These are phyloP conservation scores for Cataglyphis altisquamis DNA, from an alignment of 2,888 invertebrate species.

Conservation along the genomic window DNA sequence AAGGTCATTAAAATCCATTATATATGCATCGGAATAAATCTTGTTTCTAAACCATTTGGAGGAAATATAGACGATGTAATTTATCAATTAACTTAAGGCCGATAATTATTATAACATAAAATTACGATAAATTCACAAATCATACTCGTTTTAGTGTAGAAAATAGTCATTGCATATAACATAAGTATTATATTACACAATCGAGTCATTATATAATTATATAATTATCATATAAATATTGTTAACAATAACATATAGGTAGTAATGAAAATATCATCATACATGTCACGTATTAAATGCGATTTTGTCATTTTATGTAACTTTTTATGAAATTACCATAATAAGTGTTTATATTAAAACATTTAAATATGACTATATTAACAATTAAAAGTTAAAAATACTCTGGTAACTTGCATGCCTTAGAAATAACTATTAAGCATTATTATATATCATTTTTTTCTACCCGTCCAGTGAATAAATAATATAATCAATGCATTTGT, in stretches of 20 bases:
- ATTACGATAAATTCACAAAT: not conserved
- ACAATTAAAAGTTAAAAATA: not conserved
- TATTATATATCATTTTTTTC: too few relatives aligned
- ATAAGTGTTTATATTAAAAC: not conserved
- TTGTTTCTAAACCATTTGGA: not conserved
- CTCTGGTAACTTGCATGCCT: not conserved
- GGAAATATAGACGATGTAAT: slow-evolving; percentile 13
- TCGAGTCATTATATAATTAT: not conserved
- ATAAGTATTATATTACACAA: too few relatives aligned
- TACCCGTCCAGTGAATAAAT: too few relatives aligned
- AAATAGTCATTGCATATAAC: not conserved
- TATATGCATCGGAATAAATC: not conserved
- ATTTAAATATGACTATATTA: not conserved
- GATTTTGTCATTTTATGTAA: not conserved
- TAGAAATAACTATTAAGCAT: not conserved
- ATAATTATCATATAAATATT: too few relatives aligned
- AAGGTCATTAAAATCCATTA: not conserved
- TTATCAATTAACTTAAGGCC: slow-evolving; percentile 9
- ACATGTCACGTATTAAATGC: not conserved
- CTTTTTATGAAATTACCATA: not conserved
- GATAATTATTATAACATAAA: not conserved
- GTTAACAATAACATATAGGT: too few relatives aligned
- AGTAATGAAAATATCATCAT: too few relatives aligned
- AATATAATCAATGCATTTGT: too few relatives aligned
- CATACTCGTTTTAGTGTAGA: not conserved